Percentiles rank a stretch among this genome's conserved stretches.
Conservation (phyloP, 2,888 invertebrate species). For the Muschampia plurimacula region DNA sequence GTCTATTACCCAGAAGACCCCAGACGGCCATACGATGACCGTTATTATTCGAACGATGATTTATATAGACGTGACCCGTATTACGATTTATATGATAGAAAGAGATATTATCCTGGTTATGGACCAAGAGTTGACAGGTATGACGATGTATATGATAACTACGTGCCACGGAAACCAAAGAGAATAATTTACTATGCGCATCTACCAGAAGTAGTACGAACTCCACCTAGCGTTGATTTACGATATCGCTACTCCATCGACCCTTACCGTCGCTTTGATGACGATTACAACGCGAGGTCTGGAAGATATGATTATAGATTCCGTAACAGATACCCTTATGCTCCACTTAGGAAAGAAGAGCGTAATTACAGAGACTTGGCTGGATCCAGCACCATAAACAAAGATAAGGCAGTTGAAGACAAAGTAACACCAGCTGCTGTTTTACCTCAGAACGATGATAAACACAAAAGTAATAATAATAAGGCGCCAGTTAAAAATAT, state of each 20-base stretch:
- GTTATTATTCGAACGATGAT: slow-evolving; percentile 71
- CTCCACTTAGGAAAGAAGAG: slow-evolving; percentile 76
- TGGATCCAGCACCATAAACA: slow-evolving; percentile 68
- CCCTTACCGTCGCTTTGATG: slow-evolving; percentile 75
- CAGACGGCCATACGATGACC: slow-evolving; percentile 71
- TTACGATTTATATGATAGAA: slow-evolving; percentile 72
- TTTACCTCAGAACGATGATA: slow-evolving; percentile 74
- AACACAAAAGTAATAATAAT: slow-evolving; percentile 52
- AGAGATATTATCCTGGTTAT: slow-evolving; percentile 63
- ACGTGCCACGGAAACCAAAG: slow-evolving; percentile 79
- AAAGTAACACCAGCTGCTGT: slow-evolving; percentile 79
- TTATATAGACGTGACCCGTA: slow-evolving; percentile 75
- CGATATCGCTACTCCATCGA: slow-evolving; percentile 81
- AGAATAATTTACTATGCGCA: slow-evolving; percentile 90
- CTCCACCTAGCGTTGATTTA: slow-evolving; percentile 85
- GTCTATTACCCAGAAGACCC: slow-evolving; percentile 80
- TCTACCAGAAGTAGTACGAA: slow-evolving; percentile 88
- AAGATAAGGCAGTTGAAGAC: slow-evolving; percentile 76
- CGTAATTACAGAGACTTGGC: slow-evolving; percentile 77
- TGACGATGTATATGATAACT: slow-evolving; percentile 74
- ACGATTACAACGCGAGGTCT: slow-evolving; percentile 69
- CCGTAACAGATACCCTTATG: slow-evolving; percentile 74
- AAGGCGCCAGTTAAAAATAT: slow-evolving; percentile 56
- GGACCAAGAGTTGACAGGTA: slow-evolving; percentile 72
- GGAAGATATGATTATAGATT: slow-evolving; percentile 80